A percentile compares a stretch with the other conserved stretches of the same genome.
Conservation (phyloP, 1,140 invertebrate genomes). For the Trinorchestia longiramus region DNA sequence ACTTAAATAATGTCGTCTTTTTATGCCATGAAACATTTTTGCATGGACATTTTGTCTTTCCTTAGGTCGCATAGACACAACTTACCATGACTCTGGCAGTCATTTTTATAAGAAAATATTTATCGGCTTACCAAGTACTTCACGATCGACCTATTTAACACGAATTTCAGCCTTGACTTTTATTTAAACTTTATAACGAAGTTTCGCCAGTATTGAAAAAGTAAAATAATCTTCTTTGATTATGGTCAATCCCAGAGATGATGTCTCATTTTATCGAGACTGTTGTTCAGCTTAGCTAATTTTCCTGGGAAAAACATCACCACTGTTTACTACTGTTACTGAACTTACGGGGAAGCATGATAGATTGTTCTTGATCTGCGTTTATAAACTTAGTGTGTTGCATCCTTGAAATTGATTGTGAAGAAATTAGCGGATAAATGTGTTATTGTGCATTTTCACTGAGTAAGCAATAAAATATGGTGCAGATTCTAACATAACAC, state of each 20-base stretch:
- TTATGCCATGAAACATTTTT: not conserved
- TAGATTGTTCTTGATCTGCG: not conserved
- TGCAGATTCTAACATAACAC: not conserved
- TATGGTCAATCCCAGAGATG: not conserved
- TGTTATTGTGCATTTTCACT: not conserved
- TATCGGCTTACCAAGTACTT: not conserved
- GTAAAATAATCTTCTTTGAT: not conserved
- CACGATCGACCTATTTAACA: not conserved
- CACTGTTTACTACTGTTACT: not conserved
- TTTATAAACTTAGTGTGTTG: not conserved
- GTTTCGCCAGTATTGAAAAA: not conserved
- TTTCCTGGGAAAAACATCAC: not conserved
- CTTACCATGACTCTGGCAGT: not conserved
- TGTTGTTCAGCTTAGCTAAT: not conserved
- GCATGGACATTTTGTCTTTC: not conserved
- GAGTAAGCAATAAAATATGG: not conserved
- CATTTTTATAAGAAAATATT: not conserved
- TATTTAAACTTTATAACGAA: not conserved
- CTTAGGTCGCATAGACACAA: not conserved
- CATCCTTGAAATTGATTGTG: not conserved
- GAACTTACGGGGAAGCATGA: not conserved
- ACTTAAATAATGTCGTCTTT: not conserved
- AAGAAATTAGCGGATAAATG: not conserved
- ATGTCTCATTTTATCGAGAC: not conserved
- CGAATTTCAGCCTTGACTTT: not conserved